These are phyloP conservation scores for Rutilus rutilus DNA, from an alignment of 2,113 vertebrate species.

Conservation along the genomic window DNA sequence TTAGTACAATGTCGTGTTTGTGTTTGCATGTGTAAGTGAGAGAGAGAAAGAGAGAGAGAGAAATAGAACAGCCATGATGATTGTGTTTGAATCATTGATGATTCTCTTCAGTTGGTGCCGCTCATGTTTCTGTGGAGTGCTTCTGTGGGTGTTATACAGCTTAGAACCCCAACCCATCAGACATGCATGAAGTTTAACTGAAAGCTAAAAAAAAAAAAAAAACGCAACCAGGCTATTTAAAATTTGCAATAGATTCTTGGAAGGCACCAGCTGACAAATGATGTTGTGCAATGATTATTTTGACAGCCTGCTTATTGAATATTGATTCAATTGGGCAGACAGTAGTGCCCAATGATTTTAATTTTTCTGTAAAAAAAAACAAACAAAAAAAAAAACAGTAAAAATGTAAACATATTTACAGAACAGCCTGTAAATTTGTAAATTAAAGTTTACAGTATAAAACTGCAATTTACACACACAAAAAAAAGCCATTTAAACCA, in stretches of 20 bases:
- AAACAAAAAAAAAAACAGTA: too few relatives aligned
- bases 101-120: slow-evolving; percentile 36
- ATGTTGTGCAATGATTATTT: background rate
- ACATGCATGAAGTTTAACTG: background rate
- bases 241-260: background rate
- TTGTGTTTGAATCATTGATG: slow-evolving; percentile 57
- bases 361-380: too few relatives aligned
- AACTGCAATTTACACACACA: too few relatives aligned
- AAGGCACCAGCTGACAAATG: background rate
- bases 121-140: slow-evolving; percentile 46
- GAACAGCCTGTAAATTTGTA: too few relatives aligned
- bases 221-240: too few relatives aligned
- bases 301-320: background rate
- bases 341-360: background rate
- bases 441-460: too few relatives aligned
- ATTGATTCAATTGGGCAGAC: background rate
- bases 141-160: slow-evolving; percentile 26
- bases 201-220: background rate
- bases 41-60: slow-evolving; percentile 33
- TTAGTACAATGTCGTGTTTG: slow-evolving; percentile 20
- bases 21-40: background rate
- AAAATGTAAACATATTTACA: too few relatives aligned
- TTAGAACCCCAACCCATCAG: background rate
- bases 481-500: too few relatives aligned
- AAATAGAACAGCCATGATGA: slow-evolving; percentile 21